Evolutionary conservation across 2,888 invertebrate species (phyloP), one percentile per base, ranked within the genome.

Genomic region (Drosophila prostipennis): DNA sequence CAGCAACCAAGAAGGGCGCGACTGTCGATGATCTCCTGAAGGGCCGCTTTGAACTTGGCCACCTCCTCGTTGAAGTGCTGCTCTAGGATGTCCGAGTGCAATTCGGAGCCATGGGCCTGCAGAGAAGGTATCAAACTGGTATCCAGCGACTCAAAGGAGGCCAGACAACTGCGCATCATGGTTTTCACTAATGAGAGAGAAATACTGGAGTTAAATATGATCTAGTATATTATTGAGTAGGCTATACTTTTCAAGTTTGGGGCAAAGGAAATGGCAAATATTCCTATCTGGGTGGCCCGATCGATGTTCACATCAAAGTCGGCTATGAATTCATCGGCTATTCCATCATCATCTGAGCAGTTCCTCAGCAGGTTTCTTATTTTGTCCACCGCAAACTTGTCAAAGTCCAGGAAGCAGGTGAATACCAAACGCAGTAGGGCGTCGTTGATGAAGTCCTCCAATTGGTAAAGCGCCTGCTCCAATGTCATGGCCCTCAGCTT

Each of bases 271-370:
- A 91, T 89, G 0, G 91, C 91, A 80, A 91, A 92, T 16, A 90
- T 76, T 0, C 92, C 92, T 54, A 92, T 91, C 74, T 91, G 92
- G 1, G 90, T 89, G 13, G 90, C 87, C 3, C 92, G 87, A 78
- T 92, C 92, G 3, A 91, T 74, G 60, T 92, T 91, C 0, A 91
- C 89, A 86, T 92, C 92, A 63, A 92, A 92, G 67, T 91, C 91
- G 2, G 91, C 91, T 59, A 91, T 91, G 3, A 86, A 72, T 36
- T 89, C 90, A 74, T 92, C 92, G 0, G 89, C 75, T 0, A 61
- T 55, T 0, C 79, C 51, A 42, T 89, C 88, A 19, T 89, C 79
- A 6, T 54, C 74, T 3, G 59, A 34, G 19, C 63, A 52, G 16
- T 61, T 43, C 6, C 72, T 56, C 19, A 91, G 72, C 8, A 83